Base-by-base conservation (phyloP, 1,140 invertebrate species). In the Ips nitidus region DNA sequence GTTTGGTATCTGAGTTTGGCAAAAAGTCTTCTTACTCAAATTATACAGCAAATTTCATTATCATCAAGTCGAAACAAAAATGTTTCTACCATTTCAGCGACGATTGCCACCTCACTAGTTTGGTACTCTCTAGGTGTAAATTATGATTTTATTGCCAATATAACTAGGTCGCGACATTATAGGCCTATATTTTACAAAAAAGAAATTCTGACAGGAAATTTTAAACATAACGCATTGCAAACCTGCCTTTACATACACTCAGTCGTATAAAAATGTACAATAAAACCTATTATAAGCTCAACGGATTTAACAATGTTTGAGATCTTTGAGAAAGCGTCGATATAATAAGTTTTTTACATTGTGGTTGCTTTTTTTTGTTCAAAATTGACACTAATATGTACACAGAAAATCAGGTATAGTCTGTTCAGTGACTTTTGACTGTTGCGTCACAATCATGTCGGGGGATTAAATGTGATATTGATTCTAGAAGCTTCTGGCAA, bases 241-340 rank as follows among this genome's bases (percentile, higher is more conserved):
- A 56, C 8, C 38, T 56, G n/a, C n/a, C 38, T n/a, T 58, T 41
- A 58, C 22, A 22, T 22, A 5, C 40, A 8, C 41, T 58, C 56
- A 58, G 56, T 58, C 56, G 41, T 58, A 41, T 58, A 41, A 58
- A 58, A 58, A 8, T 39, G 7, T 8, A 6, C 4, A 8, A 55
- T 36, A 55, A 55, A 8, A 47, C n/a, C n/a, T 6, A 47, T 47
- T 22, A 22, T 22, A 22, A 50, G 5, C 2, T 56, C 38, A 56
- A 7, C 53, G 37, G 41, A 42, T 40, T n/a, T 41, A n/a, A 4
- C 38, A 42, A 41, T 58, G 7, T 58, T 4, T 58, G 56, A 58
- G 56, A 58, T 58, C 56, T 38, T 58, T 58, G 38, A 7, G 56
- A 58, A 58, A 58, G 56, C 56, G 56, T 36, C 5, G 7, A 56